Conservation (phyloP, 2,113 vertebrate species). For the Ascaphus truei region DNA sequence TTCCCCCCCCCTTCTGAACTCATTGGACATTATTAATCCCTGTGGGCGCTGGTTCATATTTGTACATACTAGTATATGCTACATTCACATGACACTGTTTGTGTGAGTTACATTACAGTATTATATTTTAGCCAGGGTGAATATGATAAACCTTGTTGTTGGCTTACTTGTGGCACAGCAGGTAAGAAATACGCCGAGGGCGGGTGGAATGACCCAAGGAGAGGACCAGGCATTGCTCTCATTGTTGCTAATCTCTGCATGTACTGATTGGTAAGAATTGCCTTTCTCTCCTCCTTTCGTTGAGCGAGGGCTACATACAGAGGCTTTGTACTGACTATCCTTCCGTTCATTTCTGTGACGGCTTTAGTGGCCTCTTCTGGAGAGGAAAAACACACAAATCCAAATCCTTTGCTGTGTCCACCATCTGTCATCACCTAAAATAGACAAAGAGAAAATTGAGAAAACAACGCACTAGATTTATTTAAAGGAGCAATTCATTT, state of each 20-base stretch:
- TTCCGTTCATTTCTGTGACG: constrained; percentile 93
- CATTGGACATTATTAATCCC: too few relatives aligned
- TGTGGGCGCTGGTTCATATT: too few relatives aligned
- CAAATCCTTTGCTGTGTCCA: constrained; percentile 92
- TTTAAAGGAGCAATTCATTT: not conserved
- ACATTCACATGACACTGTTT: too few relatives aligned
- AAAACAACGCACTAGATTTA: not conserved
- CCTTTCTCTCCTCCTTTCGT: constrained; percentile 90
- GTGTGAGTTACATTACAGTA: too few relatives aligned
- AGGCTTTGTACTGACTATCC: constrained; percentile 90
- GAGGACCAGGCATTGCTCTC: constrained; percentile 69
- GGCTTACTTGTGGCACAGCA: constrained; percentile 77
- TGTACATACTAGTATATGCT: too few relatives aligned
- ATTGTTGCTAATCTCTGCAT: constrained; percentile 84
- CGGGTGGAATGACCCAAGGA: constrained; percentile 82
- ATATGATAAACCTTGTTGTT: not conserved
- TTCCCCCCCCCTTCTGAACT: too few relatives aligned
- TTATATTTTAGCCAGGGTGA: too few relatives aligned
- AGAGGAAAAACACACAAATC: constrained; percentile 96
- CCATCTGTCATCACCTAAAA: constrained; percentile 93
- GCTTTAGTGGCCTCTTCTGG: constrained; percentile 96
- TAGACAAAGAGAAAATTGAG: constrained; percentile 36
- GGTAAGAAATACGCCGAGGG: constrained; percentile 78
- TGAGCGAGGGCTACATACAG: constrained; percentile 92
- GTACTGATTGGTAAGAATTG: constrained; percentile 92